Percentiles rank a stretch among this genome's conserved stretches.
phyloP scores from a whole-genome alignment of 92 coral and sea anemone genomes.

The Blastomussa wellsi region DNA sequence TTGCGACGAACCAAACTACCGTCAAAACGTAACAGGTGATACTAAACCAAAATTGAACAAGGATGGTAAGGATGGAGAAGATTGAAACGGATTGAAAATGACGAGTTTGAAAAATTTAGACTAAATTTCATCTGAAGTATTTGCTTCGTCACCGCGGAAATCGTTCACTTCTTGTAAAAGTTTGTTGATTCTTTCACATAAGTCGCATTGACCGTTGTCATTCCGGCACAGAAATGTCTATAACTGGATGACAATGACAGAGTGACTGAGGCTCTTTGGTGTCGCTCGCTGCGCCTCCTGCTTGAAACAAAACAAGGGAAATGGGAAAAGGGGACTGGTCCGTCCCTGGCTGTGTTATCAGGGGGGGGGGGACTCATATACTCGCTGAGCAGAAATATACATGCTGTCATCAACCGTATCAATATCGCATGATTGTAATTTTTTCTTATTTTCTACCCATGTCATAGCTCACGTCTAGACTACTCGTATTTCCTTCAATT shows the following conservation, averaged over 20 bases:
- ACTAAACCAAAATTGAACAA: too few species aligned
- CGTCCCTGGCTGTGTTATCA: too few species aligned
- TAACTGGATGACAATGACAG: constrained; percentile 13
- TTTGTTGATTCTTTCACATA: not conserved
- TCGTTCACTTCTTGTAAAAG: not conserved
- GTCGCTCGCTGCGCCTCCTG: not conserved
- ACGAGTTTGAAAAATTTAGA: too few species aligned
- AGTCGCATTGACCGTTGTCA: not conserved
- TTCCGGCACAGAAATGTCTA: not conserved
- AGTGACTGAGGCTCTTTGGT: not conserved
- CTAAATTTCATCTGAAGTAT: not conserved
- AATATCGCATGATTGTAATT: not conserved
- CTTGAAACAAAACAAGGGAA: not conserved
- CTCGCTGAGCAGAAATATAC: not conserved
- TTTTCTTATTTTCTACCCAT: not conserved
- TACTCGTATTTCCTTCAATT: not conserved
- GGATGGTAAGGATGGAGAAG: too few species aligned
- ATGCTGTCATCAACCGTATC: not conserved
- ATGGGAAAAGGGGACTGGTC: not conserved
- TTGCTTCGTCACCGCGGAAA: not conserved
- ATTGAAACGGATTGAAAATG: too few species aligned
- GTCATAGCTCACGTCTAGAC: not conserved
- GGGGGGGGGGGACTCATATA: too few species aligned
- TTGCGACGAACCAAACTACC: too few species aligned
- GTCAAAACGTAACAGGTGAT: too few species aligned